Evolutionary conservation across 2,888 invertebrate genomes (phyloP), one percentile per base, ranked within the genome.

Genomic region (Pecten maximus): DNA sequence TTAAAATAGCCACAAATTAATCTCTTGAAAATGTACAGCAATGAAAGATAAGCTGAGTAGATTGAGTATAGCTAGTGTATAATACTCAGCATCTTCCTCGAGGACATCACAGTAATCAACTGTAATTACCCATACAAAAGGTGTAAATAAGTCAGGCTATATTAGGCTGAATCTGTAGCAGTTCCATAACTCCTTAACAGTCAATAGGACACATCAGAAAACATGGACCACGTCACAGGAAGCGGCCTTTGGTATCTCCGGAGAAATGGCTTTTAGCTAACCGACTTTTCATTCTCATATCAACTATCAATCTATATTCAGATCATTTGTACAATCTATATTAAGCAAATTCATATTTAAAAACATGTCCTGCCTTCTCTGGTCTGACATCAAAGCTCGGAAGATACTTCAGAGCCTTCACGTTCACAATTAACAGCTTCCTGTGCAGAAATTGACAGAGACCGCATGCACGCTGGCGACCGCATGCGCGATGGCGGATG

Each of bases 341-440:
- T 74, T 74, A 74, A 74, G 74, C 74, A 35, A 74, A 74, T 74
- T 74, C 74, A 74, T 74, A 74, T 74, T 74, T 74, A 35, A 74
- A 74, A 74, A 74, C 74, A 74, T 74, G 74, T 74, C 15, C 35
- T 28, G 74, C 35, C 74, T 35, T 74, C 74, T 74, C 6, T 74
- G 10, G 35, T 23, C 28, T 28, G 10, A 74, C 74, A 74, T 74
- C 74, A 74, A 74, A 74, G 74, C 74, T 35, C 35, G 35, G 35
- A 2, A 74, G 74, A 74, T 74, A 74, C 74, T 74, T 74, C 28
- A 35, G 74, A 10, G 35, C 35, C 16, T 35, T 74, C 74, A 35
- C 35, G 35, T 23, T 74, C 74, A 74, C 74, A 74, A 74, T 74
- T 23, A 74, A 74, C 74, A 35, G 74, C 74, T 74, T 74, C 74